Percentiles rank a stretch among this genome's conserved stretches.
phyloP scores from a whole-genome alignment of 2,888 invertebrate genomes.

The Scrobipalpa atriplicella region DNA sequence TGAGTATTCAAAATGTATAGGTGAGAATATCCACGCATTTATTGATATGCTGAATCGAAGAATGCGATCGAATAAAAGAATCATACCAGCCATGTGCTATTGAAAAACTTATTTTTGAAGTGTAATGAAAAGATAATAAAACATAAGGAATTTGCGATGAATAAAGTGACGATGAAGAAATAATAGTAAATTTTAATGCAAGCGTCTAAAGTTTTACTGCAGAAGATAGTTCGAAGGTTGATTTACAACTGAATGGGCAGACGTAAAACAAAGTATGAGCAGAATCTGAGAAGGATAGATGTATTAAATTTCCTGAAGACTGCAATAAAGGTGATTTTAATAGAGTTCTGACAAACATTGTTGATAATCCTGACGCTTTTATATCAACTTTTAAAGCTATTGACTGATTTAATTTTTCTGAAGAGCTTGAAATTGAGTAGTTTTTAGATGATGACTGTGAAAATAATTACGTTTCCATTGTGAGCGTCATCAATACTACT shows the following conservation, averaged over 20 bases:
- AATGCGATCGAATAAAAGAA: slow-evolving; percentile 65
- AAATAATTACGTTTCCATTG: slow-evolving; percentile 46
- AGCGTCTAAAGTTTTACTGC: slow-evolving; percentile 35
- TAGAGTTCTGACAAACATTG: slow-evolving; percentile 17
- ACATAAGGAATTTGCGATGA: slow-evolving; percentile 66
- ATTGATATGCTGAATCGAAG: slow-evolving; percentile 61
- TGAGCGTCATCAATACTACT: slow-evolving; percentile 65
- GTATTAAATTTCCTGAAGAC: slow-evolving; percentile 22
- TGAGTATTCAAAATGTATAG: slow-evolving; percentile 67
- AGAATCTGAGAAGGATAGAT: slow-evolving; percentile 18
- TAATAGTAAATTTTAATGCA: slow-evolving; percentile 48
- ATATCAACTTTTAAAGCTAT: no score
- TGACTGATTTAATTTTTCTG: no score
- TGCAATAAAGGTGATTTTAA: slow-evolving; percentile 10
- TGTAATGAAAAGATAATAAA: slow-evolving; percentile 61
- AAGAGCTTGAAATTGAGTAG: neutral
- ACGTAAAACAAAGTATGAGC: slow-evolving; percentile 29
- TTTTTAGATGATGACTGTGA: no score
- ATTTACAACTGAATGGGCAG: slow-evolving; percentile 45
- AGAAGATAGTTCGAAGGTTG: slow-evolving; percentile 45
- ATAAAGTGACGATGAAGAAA: slow-evolving; percentile 59
- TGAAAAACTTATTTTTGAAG: slow-evolving; percentile 50
- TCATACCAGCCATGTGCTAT: slow-evolving; percentile 58
- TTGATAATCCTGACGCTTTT: neutral
- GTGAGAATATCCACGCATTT: slow-evolving; percentile 64